Percentiles rank a stretch among this genome's conserved stretches.
These are phyloP conservation scores for Atrichornis clamosus DNA, from an alignment of 2,113 vertebrate genomes.

Conservation along the genomic window DNA sequence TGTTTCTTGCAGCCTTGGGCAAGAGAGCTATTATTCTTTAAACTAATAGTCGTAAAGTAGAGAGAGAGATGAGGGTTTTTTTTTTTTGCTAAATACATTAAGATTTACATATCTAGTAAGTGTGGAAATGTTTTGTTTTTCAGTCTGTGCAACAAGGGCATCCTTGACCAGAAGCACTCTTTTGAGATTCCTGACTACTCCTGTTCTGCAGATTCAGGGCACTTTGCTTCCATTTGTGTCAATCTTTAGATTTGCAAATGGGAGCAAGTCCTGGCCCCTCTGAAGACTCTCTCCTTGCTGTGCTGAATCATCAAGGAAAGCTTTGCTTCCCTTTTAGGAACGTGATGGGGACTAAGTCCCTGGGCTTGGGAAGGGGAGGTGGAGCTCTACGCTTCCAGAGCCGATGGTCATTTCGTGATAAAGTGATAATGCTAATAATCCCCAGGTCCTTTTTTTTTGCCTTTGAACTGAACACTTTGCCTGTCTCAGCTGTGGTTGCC, in stretches of 20 bases:
- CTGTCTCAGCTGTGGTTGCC: slow-evolving; percentile 63
- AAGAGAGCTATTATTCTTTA: not conserved
- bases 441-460: slow-evolving; percentile 34
- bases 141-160: not conserved
- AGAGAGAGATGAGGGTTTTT: accelerated
- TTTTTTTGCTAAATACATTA: not conserved
- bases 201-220: not conserved
- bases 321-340: slow-evolving; percentile 17
- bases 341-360: not conserved
- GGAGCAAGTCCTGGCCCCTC: not conserved
- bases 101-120: not conserved
- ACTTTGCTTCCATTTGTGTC: not conserved
- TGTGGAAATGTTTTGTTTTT: not conserved
- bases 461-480: slow-evolving; percentile 74
- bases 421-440: slow-evolving; percentile 68
- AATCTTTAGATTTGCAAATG: not conserved
- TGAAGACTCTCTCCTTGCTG: not conserved
- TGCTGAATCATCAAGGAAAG: not conserved
- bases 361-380: slow-evolving; percentile 33
- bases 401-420: slow-evolving; percentile 70
- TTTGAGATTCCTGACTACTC: not conserved
- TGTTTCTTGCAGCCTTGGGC: not conserved
- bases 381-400: slow-evolving; percentile 17
- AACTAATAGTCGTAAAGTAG: not conserved
- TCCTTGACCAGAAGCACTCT: accelerated